Base-by-base conservation (phyloP, 2,888 invertebrate species). In the Spisula subtruncata region DNA sequence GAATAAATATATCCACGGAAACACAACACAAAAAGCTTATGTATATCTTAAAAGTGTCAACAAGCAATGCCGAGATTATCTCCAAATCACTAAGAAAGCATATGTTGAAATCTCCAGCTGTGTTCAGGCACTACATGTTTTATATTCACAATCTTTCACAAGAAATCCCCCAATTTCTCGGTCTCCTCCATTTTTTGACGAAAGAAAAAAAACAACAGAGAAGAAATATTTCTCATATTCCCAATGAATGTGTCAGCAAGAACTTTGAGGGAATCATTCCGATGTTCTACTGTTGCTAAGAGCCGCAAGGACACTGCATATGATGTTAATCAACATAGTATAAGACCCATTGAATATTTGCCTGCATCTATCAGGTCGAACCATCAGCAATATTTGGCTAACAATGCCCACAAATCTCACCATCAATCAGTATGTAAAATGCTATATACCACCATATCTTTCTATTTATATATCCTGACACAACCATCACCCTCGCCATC, bases 31-130 rank as follows among this genome's bases (percentile, higher is more conserved):
- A 35, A 75, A 75, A 75, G 29, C 75, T 75, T 75, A 75, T 75
- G 75, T 75, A 75, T 75, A 75, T 75, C 75, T 75, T 75, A 60
- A 54, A 48, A 75, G 60, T 84, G 84, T 84, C 84, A 84, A 84
- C 71, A 84, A 75, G 29, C 46, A 71, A 29, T 25, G 75, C 32
- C 16, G 32, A 29, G 20, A 71, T 35, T 51, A 75, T 51, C 51
- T 51, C 32, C 32, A 84, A 32, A 84, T 75, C 75, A 48, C 48
- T 29, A 29, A 35, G 46, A 84, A 84, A 84, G 46, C 66, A 66
- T 48, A 46, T 41, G 66, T 48, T 32, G 29, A 66, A 71, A 66
- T 81, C 4, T 84, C 84, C 71, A 84, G 84, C 84, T 84, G 84
- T 84, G 84, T 51, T 48, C 29, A 75, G 75, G 51, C 75, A 51